A percentile compares a stretch with the other conserved stretches of the same genome.
phyloP scores from a whole-genome alignment of 2,888 invertebrate species.

The Megaustenia siamemsis region DNA sequence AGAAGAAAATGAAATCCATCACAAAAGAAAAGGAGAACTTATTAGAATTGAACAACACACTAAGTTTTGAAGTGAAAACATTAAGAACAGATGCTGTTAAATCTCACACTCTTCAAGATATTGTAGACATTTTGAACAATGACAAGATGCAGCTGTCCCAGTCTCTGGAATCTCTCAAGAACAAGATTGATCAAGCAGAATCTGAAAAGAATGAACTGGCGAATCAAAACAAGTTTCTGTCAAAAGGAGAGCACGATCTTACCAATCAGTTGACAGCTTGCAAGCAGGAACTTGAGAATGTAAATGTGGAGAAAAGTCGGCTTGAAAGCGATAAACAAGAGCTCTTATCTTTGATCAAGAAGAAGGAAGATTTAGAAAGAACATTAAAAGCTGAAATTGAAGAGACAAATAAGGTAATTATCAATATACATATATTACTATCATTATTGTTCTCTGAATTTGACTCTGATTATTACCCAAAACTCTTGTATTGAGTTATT shows the following conservation, averaged over 20 bases:
- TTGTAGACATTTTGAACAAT: conserved; percentile 66
- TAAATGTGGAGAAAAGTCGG: conserved; percentile 58
- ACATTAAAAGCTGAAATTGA: conserved; percentile 36
- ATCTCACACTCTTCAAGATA: conserved; percentile 63
- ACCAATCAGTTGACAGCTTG: conserved; percentile 59
- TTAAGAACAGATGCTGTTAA: conserved; percentile 65
- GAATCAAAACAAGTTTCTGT: conserved; percentile 65
- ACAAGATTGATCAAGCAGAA: conserved; percentile 54
- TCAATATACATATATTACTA: not conserved
- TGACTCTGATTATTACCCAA: too few species aligned
- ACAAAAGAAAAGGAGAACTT: conserved; percentile 63
- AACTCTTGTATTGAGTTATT: too few species aligned
- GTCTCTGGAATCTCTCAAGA: conserved; percentile 60
- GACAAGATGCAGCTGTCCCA: conserved; percentile 64
- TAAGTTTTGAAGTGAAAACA: conserved; percentile 65
- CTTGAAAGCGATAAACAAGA: conserved; percentile 56
- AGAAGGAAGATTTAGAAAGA: conserved; percentile 45
- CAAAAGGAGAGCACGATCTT: conserved; percentile 66
- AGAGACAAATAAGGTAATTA: conserved; percentile 42
- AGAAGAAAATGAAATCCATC: conserved; percentile 64
- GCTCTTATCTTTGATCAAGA: conserved; percentile 50
- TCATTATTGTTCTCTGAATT: not conserved
- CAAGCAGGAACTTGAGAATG: conserved; percentile 55
- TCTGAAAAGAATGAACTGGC: conserved; percentile 66
- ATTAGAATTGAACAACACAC: conserved; percentile 61